Evolutionary conservation across 2,888 invertebrate genomes (phyloP), one percentile per base, ranked within the genome.

Genomic region (Seladonia tumulorum): DNA sequence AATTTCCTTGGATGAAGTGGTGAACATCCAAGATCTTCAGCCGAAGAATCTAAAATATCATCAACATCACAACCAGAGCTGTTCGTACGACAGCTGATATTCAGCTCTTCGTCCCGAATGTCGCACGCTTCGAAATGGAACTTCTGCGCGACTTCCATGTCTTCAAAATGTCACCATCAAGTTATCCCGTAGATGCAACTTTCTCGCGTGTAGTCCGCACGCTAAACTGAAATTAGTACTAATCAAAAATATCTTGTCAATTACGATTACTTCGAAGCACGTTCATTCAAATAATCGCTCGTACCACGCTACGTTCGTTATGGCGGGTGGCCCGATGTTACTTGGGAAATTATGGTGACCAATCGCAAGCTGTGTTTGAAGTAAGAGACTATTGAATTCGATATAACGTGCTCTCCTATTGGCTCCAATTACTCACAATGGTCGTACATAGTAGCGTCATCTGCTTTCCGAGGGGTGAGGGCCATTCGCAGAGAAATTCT

Each of bases 41-140:
- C 96, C 90, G 96, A 96, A 92, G 96, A 96, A 92, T 97, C 97
- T 92, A 96, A 96, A 45, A 95, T 95, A 93, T 96, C 96, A 93
- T 97, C 96, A 95, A 97, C 96, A 94, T 97, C 97, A 95, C 96
- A 96, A 88, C 96, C 96, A 82, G 97, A 96, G 90, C 95, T 96
- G 82, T 92, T 93, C 25, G 93, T 93, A 63, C 93, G 94, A 91
- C 93, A 93, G 95, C 96, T 96, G 91, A 95, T 95, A 86, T 96
- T 96, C 89, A 96, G 94, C 94, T 96, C 96, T 86, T 96, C 96
- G 84, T 96, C 96, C 88, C 94, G 94, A 84, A 94, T 93, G 87
- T 94, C 94, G 90, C 93, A 93, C 57, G 93, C 93, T 88, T 94
- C 94, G 87, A 94, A 94, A 91, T 94, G 93, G 88, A 94, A 89